Conservation (phyloP, 1,140 invertebrate genomes). For the Drosophila repleta region DNA sequence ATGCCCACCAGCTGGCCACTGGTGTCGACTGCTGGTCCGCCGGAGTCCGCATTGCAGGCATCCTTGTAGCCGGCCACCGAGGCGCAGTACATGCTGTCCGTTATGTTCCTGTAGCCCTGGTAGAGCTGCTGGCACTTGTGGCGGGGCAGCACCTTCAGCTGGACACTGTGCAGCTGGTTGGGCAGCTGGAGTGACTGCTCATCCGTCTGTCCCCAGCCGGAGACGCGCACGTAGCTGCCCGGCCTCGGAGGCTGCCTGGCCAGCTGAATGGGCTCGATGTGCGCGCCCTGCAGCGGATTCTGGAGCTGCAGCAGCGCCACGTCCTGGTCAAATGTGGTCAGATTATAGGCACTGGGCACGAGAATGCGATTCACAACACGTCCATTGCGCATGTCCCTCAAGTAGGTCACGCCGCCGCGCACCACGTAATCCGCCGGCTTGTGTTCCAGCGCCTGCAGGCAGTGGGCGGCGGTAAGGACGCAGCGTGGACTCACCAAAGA, state of each 20-base stretch:
- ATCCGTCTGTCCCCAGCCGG: slow-evolving; percentile 70
- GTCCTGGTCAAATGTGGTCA: slow-evolving; percentile 59
- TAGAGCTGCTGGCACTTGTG: slow-evolving; percentile 53
- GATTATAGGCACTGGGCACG: slow-evolving; percentile 51
- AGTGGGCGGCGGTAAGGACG: slow-evolving; percentile 78
- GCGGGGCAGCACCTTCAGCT: slow-evolving; percentile 54
- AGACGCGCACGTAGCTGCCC: slow-evolving; percentile 49
- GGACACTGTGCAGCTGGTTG: slow-evolving; percentile 68
- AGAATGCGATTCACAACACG: slow-evolving; percentile 54
- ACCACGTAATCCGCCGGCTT: slow-evolving; percentile 62
- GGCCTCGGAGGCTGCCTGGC: slow-evolving; percentile 36
- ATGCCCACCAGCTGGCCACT: slow-evolving; percentile 86
- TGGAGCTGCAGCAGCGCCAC: slow-evolving; percentile 63
- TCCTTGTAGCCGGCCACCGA: slow-evolving; percentile 84
- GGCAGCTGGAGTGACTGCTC: slow-evolving; percentile 40
- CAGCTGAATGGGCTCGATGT: slow-evolving; percentile 51
- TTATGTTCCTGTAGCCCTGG: slow-evolving; percentile 67
- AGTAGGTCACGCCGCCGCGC: slow-evolving; percentile 64
- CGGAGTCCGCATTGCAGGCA: slow-evolving; percentile 88
- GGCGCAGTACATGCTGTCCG: slow-evolving; percentile 84
- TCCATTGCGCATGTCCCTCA: slow-evolving; percentile 57
- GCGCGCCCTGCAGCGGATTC: slow-evolving; percentile 39
- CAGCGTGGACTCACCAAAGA: slow-evolving; percentile 63
- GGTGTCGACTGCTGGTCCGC: slow-evolving; percentile 86
- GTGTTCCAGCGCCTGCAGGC: slow-evolving; percentile 39